Evolutionary conservation across 35 echinoderm and acorn worm species (phyloP), one percentile per base, ranked within the genome.

Genomic region (Stichopus chloronotus): DNA sequence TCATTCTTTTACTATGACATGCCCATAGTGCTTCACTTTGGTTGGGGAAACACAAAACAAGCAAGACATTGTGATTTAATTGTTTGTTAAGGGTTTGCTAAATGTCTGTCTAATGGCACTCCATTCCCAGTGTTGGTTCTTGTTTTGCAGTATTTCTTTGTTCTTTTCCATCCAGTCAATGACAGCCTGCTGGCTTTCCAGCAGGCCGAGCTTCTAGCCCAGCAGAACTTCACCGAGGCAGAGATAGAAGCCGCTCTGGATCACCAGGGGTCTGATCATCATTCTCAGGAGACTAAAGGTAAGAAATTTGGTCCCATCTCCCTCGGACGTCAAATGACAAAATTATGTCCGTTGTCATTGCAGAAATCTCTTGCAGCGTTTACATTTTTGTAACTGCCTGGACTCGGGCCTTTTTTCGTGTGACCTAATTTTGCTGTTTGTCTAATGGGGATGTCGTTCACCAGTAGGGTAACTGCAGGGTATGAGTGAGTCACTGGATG

Each of bases 161-260:
- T 65, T 11, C 19, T 19, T 65, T 5, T 14, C 11, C 22, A n/a
- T 74, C 19, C 22, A 96, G 97, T 99, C 16, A 91, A 86, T 79
- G 95, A 96, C 21, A 99, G 97, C 84, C 63, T 99, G 82, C 69
- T 96, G 65, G 65, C 95, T 7, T 99, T 99, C 80, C 97, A 99
- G 85, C 92, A 91, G 91, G 95, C 95, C 25, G 97, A 99, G 79
- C 93, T 91, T 22, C 56, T 99, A 76, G 93, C 94, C n/a, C 94
- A 99, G 58, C 92, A 99, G 54, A 87, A 99, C 78, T 69, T 93
- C 8, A 63, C 87, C 10, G 97, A 99, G 63, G 58, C 94, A 13
- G 97, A 99, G 6, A 95, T 99, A 24, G 95, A 92, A 68, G 97
- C 92, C 0, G 93, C 95, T 16, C 72, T 99, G 5, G 88, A 96